Evolutionary conservation across 2,888 invertebrate species (phyloP), one percentile per base, ranked within the genome.

Genomic region (Hyposoter dolosus): DNA sequence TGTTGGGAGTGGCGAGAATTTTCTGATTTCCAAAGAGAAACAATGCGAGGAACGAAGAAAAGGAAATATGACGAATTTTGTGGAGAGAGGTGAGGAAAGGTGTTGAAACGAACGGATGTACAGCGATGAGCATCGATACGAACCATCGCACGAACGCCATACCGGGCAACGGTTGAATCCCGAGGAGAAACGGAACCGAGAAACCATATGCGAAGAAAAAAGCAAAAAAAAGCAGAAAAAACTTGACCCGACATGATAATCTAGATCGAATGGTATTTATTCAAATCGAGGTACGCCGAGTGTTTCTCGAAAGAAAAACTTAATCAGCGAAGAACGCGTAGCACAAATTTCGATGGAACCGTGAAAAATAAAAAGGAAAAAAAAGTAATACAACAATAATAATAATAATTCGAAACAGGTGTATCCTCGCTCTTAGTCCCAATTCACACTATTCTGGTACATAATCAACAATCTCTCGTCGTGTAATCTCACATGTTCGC

Each of bases 291-390:
- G 69, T 19, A 32, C 45, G 28, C 28, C 69, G 28, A 28, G 19
- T 53, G n/a, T 35, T 32, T 53, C 35, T 35, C n/a, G 53, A 53
- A 35, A 35, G 50, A 72, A 72, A 47, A 69, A 47, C 69, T n/a
- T 10, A 5, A 47, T 47, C 15, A 28, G 28, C 69, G 28, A 32
- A 9, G 69, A 69, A 45, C 23, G 47, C 47, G 47, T 47, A 47
- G 53, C 35, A 74, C 35, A 56, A 74, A 23, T 56, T 19, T 56
- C 23, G 53, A 40, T 23, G 23, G 56, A 74, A 53, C 19, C 71
- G 71, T 32, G 82, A 82, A 72, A 84, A 88, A 84, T 84, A 87
- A 86, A 86, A 88, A 15, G 45, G 65, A 77, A 72, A 56, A 10
- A 56, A 10, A 28, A 2, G 19, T 23, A 47, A 40, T 50, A 68